phyloP scores from a whole-genome alignment of 2,888 invertebrate genomes.

The Augiades crinisus region DNA sequence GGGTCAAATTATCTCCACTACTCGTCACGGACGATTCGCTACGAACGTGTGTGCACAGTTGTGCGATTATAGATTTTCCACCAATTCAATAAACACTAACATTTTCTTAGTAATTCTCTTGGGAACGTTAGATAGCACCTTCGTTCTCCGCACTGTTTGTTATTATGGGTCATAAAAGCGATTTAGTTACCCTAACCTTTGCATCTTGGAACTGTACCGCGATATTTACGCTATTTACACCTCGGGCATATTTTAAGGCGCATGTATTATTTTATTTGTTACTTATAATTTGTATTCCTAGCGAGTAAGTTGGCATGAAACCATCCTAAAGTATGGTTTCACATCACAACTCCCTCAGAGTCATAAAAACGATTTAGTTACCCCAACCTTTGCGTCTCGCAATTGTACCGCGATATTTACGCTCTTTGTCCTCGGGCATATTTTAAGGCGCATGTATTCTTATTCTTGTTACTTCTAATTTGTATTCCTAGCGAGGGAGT shows the following conservation, averaged over 20 bases:
- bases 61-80: conserved; percentile 19
- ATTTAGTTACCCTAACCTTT: conserved; percentile 2
- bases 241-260: too few relatives aligned
- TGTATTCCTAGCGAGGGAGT: too few relatives aligned
- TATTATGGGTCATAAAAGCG: conserved; percentile 1
- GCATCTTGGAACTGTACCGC: not conserved
- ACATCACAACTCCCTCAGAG: too few relatives aligned
- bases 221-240: conserved; percentile 1
- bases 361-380: not conserved
- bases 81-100: conserved; percentile 6
- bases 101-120: conserved; percentile 12
- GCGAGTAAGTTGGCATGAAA: too few relatives aligned
- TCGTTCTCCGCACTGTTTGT: conserved; percentile 4
- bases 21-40: conserved; percentile 11
- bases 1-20: not conserved
- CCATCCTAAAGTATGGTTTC: too few relatives aligned
- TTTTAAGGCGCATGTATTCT: too few relatives aligned
- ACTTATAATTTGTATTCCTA: too few relatives aligned
- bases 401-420: not conserved
- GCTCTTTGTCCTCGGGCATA: too few relatives aligned
- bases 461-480: too few relatives aligned
- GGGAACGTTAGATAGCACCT: conserved; percentile 9
- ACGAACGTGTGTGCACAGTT: conserved; percentile 8
- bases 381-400: conserved; percentile 1
- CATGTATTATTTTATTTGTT: too few relatives aligned